Evolutionary conservation across 2,113 vertebrate genomes (phyloP), one percentile per base, ranked within the genome.

Genomic region (Halcyon senegalensis): DNA sequence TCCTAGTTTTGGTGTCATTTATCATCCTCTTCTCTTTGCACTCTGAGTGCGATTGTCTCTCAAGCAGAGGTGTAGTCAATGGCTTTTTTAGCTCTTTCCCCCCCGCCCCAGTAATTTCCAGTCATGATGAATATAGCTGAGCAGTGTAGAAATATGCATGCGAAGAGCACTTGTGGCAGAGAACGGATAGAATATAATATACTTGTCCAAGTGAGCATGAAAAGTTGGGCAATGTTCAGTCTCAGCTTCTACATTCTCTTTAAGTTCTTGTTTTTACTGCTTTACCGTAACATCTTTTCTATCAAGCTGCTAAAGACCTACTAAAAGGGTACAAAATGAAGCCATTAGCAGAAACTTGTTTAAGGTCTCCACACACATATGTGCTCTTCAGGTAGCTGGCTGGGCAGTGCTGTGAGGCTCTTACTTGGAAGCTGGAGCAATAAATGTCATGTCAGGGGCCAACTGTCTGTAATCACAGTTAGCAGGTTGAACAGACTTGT

Each of bases 391-490:
- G 94, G 96, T 96, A 96, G 86, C 94, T 95, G 97, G 95, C 96
- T 96, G 97, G 95, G 86, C 96, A 95, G 79, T 92, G 88, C 90
- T 97, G 90, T 66, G 90, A 97, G 79, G 91, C 53, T 86, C 76
- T 95, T 93, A 44, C 80, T 96, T 93, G 94, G 94, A 96, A 58
- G 41, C 93, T 75, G 87, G 82, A 92, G 91, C 89, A 91, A 94
- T 97, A 89, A 95, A 97, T 97, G 97, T 95, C 97, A 96, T 96
- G 96, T 97, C 92, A 97, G 96, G 95, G 97, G 96, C 97, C 96
- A 97, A 96, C 96, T 95, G 97, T 97, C 96, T 98, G 96, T 97
- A 98, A 98, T 98, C 96, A 96, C 97, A 97, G 96, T 96, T 97
- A 98, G 96, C 96, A 97, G 95, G 96, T 97, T 98, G 96, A 98